A percentile compares a stretch with the other conserved stretches of the same genome.
phyloP scores from a whole-genome alignment of 2,113 vertebrate genomes.

The Stercorarius parasiticus region DNA sequence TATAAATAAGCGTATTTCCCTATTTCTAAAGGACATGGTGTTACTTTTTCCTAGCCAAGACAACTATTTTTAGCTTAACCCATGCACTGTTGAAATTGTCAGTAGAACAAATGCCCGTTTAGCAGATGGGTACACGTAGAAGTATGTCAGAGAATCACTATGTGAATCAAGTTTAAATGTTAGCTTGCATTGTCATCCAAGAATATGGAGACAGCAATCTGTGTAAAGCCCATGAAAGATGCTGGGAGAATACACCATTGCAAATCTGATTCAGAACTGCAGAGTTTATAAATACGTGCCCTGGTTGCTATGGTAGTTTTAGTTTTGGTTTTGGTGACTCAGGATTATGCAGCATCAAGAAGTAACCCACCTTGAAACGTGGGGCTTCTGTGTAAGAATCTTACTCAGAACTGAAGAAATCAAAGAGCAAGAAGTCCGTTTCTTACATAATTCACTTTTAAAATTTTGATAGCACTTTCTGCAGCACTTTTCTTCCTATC shows the following conservation, averaged over 20 bases:
- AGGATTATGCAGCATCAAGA: conserved; percentile 48
- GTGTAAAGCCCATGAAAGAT: neutral
- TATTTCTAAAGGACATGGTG: neutral
- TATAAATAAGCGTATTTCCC: neutral
- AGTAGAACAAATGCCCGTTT: neutral
- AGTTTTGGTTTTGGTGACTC: conserved; percentile 46
- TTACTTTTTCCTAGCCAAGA: neutral
- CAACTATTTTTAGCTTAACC: conserved; percentile 29
- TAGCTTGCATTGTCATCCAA: neutral
- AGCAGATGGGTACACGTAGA: neutral
- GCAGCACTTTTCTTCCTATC: neutral
- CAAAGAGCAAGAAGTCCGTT: neutral
- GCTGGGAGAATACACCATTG: neutral
- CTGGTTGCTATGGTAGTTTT: conserved; percentile 59
- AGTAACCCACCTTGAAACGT: neutral
- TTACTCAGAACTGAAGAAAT: neutral
- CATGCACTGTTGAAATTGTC: neutral
- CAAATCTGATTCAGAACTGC: conserved; percentile 9
- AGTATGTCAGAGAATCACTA: neutral
- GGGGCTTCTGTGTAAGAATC: neutral
- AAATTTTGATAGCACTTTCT: neutral
- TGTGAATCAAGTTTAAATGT: conserved; percentile 3
- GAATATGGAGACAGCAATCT: neutral
- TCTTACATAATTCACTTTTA: neutral
- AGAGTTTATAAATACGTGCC: neutral